Conservation (phyloP, 2,797 vertebrate species). For the Chromis chromis region DNA sequence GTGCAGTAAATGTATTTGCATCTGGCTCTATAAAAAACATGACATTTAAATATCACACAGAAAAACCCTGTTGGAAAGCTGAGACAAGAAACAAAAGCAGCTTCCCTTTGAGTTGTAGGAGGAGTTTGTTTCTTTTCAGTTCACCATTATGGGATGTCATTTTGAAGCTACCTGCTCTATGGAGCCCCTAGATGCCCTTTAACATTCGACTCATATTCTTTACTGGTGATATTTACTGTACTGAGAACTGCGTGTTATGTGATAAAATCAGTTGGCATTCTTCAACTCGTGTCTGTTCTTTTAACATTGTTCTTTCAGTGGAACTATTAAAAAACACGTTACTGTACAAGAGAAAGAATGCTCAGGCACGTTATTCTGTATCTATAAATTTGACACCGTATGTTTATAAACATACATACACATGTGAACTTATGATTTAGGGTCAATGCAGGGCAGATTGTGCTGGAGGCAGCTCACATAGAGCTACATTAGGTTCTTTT, state of each 20-base stretch:
- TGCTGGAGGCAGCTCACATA: background rate
- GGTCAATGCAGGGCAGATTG: background rate
- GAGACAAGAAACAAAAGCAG: constrained; percentile 16
- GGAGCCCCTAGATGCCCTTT: background rate
- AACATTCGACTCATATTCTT: background rate
- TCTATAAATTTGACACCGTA: background rate
- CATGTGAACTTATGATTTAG: background rate
- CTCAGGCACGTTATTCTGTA: background rate
- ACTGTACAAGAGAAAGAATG: background rate
- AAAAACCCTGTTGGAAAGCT: constrained; percentile 43
- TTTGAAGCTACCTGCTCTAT: background rate
- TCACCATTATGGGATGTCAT: background rate
- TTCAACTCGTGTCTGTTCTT: no score
- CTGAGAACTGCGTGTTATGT: background rate
- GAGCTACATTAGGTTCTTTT: background rate
- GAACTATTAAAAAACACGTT: background rate
- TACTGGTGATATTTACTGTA: background rate
- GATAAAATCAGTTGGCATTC: background rate
- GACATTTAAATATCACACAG: constrained; percentile 33
- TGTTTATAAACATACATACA: background rate
- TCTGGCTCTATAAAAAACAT: constrained; percentile 32
- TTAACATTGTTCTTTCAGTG: background rate
- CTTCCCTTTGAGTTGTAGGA: constrained; percentile 2
- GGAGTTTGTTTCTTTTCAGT: constrained; percentile 2
- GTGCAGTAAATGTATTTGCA: constrained; percentile 40